Evolutionary conservation across 2,797 vertebrate species (phyloP), one percentile per base, ranked within the genome.

Genomic region (Falco biarmicus): DNA sequence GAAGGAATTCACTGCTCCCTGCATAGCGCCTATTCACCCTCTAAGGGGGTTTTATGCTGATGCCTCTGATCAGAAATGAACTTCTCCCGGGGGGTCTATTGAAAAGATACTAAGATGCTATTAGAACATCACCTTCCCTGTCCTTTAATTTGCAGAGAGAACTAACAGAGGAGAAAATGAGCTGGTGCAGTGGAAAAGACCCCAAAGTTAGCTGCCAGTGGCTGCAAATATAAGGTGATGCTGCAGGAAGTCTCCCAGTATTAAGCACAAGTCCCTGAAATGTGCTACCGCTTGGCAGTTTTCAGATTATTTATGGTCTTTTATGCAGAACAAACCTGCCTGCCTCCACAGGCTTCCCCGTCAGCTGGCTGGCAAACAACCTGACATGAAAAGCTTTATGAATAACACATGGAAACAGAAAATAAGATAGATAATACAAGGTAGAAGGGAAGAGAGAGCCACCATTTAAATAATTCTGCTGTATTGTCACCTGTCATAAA

Each of bases 331-430:
- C 70, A 78, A 91, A 68, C 73, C 86, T 26, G 74, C 59, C 76
- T 92, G 86, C 74, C 68, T 84, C 83, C 45, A n/a, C 86, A 80
- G 94, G 78, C 76, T 60, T 76, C 84, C 83, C 91, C 19, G 4
- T 81, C 94, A 64, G 87, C 90, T 10, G 65, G 31, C 93, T 86
- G 78, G 76, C 91, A 84, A 93, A 89, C 61, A 61, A 68, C 82
- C 82, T 37, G 68, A 93, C 83, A 68, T 18, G 56, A 83, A 92
- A 80, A 82, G 73, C 76, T 83, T 76, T 69, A 88, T 92, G 91
- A 94, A 95, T 86, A 94, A 93, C 86, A 41, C 83, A 90, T 69
- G 43, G 86, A 54, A 90, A 85, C 84, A 96, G 91, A 82, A 93
- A 93, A 80, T 73, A 76, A 88, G 91, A 60, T 6, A 51, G 91